Percentiles rank a stretch among this genome's conserved stretches.
Evolutionary conservation across 1,140 invertebrate genomes (phyloP).

Genomic region (Anadara kagoshimensis): DNA sequence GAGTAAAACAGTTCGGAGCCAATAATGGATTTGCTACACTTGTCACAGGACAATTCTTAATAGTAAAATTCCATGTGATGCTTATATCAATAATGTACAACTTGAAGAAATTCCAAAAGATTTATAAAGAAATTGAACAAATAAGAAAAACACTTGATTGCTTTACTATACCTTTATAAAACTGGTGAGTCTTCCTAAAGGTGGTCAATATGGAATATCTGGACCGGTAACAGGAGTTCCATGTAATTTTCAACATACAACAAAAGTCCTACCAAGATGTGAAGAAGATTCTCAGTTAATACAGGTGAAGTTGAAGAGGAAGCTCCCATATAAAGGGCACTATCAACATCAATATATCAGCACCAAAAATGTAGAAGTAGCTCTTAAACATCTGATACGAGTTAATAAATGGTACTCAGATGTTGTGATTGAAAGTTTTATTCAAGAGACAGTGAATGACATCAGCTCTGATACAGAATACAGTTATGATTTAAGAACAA

Average conservation of each 20-base stretch:
- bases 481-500: neutral
- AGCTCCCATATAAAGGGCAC: slow-evolving; percentile 29
- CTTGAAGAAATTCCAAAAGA: slow-evolving; percentile 15
- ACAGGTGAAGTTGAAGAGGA: slow-evolving; percentile 34
- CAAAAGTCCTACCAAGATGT: slow-evolving; percentile 10
- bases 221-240: slow-evolving; percentile 32
- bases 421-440: slow-evolving; percentile 2
- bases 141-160: slow-evolving; percentile 22
- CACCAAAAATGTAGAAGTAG: slow-evolving; percentile 15
- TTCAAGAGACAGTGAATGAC: neutral
- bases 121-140: slow-evolving; percentile 23
- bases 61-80: slow-evolving; percentile 25
- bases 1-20: too few species aligned
- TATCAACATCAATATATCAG: slow-evolving; percentile 26
- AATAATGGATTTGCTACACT: slow-evolving; percentile 24
- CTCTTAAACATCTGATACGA: slow-evolving; percentile 16
- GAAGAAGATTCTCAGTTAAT: slow-evolving; percentile 9
- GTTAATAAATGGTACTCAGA: slow-evolving; percentile 31
- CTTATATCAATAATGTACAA: slow-evolving; percentile 15
- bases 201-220: slow-evolving; percentile 27
- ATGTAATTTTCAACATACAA: slow-evolving; percentile 21
- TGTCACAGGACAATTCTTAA: slow-evolving; percentile 22
- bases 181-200: slow-evolving; percentile 22
- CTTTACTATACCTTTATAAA: slow-evolving; percentile 33
- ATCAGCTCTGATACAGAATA: neutral